These are phyloP conservation scores for Caerostris extrusa DNA, from an alignment of 1,140 invertebrate species.

Conservation along the genomic window DNA sequence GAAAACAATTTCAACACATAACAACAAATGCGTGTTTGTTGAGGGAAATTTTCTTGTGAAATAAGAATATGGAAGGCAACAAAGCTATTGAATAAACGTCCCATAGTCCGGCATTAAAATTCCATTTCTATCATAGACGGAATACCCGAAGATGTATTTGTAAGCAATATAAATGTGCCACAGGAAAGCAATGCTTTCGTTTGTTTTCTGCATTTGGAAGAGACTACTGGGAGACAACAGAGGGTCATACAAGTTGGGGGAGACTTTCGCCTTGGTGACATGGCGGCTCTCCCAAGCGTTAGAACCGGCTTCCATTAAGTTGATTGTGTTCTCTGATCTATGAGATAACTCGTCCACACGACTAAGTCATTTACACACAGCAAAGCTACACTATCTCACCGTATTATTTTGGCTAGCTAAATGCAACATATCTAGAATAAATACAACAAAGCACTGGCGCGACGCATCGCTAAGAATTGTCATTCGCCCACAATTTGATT, in stretches of 20 bases:
- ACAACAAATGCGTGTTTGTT: too few species aligned
- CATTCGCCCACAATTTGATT: background rate
- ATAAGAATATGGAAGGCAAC: too few species aligned
- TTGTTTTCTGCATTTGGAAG: slow-evolving; percentile 27
- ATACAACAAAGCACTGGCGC: background rate
- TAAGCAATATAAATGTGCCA: slow-evolving; percentile 30
- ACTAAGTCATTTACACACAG: slow-evolving; percentile 43
- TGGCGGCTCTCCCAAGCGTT: slow-evolving; percentile 25
- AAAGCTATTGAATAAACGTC: background rate
- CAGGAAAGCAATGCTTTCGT: slow-evolving; percentile 3
- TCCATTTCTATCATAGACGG: background rate
- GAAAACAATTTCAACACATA: too few species aligned
- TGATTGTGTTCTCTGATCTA: slow-evolving; percentile 67
- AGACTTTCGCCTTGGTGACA: slow-evolving; percentile 49
- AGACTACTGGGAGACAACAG: slow-evolving; percentile 10
- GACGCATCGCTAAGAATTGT: background rate
- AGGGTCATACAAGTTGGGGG: slow-evolving; percentile 11
- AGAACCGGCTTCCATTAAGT: slow-evolving; percentile 62
- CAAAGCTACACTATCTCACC: background rate
- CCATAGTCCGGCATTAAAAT: background rate
- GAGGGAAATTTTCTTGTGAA: too few species aligned
- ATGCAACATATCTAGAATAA: slow-evolving; percentile 23
- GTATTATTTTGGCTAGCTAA: slow-evolving; percentile 47
- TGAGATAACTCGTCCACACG: slow-evolving; percentile 55
- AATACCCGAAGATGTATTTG: background rate